phyloP scores from a whole-genome alignment of 2,797 vertebrate species.

The Ceyx erithaca region DNA sequence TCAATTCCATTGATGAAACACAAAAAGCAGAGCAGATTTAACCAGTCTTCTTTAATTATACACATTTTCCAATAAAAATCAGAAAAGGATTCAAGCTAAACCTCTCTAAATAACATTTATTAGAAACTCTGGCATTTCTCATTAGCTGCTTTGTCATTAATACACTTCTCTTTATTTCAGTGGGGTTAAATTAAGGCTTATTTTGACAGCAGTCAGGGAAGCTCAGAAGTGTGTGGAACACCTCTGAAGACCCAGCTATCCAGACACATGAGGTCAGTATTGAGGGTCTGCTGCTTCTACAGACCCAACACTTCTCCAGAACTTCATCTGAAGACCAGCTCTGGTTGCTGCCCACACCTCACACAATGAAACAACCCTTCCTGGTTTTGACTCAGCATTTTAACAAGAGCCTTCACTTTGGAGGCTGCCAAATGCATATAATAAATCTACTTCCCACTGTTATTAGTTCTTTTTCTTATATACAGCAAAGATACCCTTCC shows the following conservation, averaged over 20 bases:
- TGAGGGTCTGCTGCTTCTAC: neutral
- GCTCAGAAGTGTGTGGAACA: neutral
- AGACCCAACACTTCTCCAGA: neutral
- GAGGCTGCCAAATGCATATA: neutral
- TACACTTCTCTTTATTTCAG: neutral
- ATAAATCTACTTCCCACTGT: neutral
- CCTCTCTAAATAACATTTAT: neutral
- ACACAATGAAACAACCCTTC: neutral
- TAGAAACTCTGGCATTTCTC: constrained; percentile 24
- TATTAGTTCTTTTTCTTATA: neutral
- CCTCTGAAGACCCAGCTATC: neutral
- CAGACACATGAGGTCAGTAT: neutral
- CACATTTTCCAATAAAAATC: neutral
- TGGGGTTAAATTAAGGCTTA: neutral
- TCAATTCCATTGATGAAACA: neutral
- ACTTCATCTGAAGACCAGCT: neutral
- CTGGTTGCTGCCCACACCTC: neutral
- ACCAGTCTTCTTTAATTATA: constrained; percentile 6
- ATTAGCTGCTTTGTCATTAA: constrained; percentile 15
- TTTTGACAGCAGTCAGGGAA: neutral
- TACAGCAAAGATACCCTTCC: neutral
- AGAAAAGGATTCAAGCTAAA: constrained; percentile 23
- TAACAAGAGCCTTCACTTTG: neutral
- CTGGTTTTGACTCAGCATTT: neutral
- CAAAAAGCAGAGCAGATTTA: neutral